A percentile compares a stretch with the other conserved stretches of the same genome.
These are phyloP conservation scores for Stenichneumon culpator DNA, from an alignment of 2,888 invertebrate genomes.

Conservation along the genomic window DNA sequence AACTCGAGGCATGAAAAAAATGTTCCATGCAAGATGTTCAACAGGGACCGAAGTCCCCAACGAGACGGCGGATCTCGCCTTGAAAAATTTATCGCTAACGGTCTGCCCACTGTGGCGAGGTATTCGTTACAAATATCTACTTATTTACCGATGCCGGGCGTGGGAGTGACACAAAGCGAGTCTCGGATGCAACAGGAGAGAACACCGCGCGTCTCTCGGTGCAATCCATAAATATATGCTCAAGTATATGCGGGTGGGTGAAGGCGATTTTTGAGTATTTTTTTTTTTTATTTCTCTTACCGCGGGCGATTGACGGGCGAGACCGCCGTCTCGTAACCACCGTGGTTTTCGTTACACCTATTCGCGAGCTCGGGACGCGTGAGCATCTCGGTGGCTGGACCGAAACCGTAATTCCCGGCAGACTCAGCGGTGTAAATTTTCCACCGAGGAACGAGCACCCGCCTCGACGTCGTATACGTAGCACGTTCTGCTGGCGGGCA, in stretches of 20 bases:
- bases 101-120: not conserved
- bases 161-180: constrained; percentile 37
- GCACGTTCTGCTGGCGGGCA: constrained; percentile 26
- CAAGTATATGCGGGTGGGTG: constrained; percentile 29
- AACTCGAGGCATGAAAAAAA: too few species aligned
- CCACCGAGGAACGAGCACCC: constrained; percentile 23
- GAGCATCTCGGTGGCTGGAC: constrained; percentile 6
- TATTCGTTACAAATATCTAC: constrained; percentile 26
- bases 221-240: constrained; percentile 33
- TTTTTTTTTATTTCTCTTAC: constrained; percentile 23
- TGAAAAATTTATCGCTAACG: constrained; percentile 5
- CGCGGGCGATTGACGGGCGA: constrained; percentile 23
- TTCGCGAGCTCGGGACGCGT: not conserved
- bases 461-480: not conserved
- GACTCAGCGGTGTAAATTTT: constrained; percentile 35
- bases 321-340: constrained; percentile 34
- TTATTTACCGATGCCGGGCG: constrained; percentile 29
- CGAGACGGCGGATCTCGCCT: not conserved
- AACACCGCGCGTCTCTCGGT: not conserved
- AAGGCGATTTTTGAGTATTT: constrained; percentile 7
- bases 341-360: constrained; percentile 43
- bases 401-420: constrained; percentile 22
- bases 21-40: too few species aligned
- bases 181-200: constrained; percentile 17
- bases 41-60: not conserved